phyloP scores from a whole-genome alignment of 2,888 invertebrate species.

The Craniophora ligustri region DNA sequence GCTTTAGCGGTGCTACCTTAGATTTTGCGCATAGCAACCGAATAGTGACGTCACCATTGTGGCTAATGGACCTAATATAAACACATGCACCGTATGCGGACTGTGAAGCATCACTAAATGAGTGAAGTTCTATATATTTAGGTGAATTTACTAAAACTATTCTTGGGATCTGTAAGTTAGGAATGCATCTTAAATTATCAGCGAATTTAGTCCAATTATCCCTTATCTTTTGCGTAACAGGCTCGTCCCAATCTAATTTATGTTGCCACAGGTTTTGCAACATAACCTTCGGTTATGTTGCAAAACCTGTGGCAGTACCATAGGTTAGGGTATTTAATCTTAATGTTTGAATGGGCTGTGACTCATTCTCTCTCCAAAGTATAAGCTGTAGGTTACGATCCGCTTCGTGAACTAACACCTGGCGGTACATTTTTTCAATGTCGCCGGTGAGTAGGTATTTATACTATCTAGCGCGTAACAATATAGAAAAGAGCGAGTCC shows the following conservation, averaged over 20 bases:
- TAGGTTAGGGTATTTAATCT: background rate
- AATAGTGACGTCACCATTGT: conserved; percentile 19
- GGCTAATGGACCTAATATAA: conserved; percentile 41
- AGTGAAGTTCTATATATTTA: conserved; percentile 47
- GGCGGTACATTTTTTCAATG: background rate
- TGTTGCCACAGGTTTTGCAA: conserved; percentile 4
- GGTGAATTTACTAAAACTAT: conserved; percentile 37
- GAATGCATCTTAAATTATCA: conserved; percentile 4
- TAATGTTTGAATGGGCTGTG: background rate
- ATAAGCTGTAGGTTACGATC: background rate
- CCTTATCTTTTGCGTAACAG: conserved; percentile 35
- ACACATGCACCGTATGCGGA: conserved; percentile 55
- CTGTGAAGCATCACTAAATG: conserved; percentile 55
- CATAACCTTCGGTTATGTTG: background rate
- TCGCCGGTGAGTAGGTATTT: background rate
- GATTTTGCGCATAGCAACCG: conserved; percentile 53
- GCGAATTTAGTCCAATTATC: conserved; percentile 41
- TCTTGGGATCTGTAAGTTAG: conserved; percentile 38
- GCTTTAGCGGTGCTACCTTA: conserved; percentile 52
- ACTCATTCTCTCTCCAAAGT: too few relatives aligned
- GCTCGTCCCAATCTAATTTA: conserved; percentile 51
- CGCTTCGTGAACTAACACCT: background rate
- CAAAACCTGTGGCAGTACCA: background rate
- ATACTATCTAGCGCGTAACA: background rate
- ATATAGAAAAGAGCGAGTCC: background rate